Evolutionary conservation across 2,113 vertebrate genomes (phyloP).

Genomic region (Alethe diademata): DNA sequence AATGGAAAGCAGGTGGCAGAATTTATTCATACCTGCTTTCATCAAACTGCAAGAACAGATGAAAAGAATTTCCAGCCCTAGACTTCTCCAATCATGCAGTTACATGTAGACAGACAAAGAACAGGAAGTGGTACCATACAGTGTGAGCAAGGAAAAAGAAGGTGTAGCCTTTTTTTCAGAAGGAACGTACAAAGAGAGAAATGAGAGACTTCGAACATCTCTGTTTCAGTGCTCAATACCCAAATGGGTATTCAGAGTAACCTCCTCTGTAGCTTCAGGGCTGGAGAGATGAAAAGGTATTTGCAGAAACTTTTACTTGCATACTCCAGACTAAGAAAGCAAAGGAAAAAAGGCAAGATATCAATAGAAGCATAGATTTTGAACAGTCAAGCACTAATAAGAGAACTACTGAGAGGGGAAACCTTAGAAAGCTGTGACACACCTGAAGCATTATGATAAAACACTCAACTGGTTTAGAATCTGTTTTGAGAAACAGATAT

Average conservation of each 20-base stretch:
- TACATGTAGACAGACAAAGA: neutral
- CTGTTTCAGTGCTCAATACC: neutral
- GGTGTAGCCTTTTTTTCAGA: neutral
- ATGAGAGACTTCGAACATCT: neutral
- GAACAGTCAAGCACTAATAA: neutral
- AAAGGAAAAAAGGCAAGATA: conserved; percentile 50
- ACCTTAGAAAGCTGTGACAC: neutral
- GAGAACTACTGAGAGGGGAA: neutral
- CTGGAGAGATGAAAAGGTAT: conserved; percentile 54
- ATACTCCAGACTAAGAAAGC: conserved; percentile 68
- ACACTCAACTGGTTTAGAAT: neutral
- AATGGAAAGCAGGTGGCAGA: neutral
- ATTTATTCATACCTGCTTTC: neutral
- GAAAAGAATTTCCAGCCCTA: neutral
- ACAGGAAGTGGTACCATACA: neutral
- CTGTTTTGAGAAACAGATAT: neutral
- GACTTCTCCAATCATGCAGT: neutral
- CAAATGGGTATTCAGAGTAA: conserved; percentile 29
- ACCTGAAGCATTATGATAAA: neutral
- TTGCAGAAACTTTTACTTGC: conserved; percentile 55
- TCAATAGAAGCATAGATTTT: conserved; percentile 31
- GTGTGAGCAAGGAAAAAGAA: neutral
- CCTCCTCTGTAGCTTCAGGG: conserved; percentile 57
- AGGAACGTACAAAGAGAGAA: neutral
- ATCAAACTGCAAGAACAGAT: neutral